A percentile compares a stretch with the other conserved stretches of the same genome.
phyloP scores from a whole-genome alignment of 2,797 vertebrate genomes.

The Smutsia gigantea region DNA sequence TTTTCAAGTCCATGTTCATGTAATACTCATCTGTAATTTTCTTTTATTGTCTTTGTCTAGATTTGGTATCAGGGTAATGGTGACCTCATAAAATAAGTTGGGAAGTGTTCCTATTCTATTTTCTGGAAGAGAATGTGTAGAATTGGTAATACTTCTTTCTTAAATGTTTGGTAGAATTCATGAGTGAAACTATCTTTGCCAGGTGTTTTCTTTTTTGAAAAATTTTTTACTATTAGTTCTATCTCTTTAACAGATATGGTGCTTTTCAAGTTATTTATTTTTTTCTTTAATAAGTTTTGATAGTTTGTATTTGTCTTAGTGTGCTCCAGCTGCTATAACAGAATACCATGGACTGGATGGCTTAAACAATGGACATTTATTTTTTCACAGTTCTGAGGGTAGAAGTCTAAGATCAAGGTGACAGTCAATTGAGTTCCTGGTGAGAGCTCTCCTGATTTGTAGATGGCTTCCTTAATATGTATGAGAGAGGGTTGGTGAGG shows the following conservation, averaged over 20 bases:
- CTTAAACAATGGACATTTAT: neutral
- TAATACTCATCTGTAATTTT: neutral
- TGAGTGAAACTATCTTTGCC: neutral
- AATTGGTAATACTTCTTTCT: neutral
- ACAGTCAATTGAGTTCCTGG: neutral
- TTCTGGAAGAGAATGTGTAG: neutral
- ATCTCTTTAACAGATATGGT: neutral
- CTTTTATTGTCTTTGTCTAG: neutral
- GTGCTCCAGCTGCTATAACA: neutral
- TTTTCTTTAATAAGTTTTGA: neutral
- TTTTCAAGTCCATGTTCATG: neutral
- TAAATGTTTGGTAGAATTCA: neutral
- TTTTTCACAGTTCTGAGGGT: neutral
- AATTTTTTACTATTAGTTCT: neutral
- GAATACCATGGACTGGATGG: neutral
- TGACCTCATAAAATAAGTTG: neutral
- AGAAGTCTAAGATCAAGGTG: neutral
- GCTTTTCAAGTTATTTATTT: neutral
- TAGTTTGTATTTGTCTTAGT: neutral
- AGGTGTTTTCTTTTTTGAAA: too few species aligned
- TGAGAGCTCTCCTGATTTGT: neutral
- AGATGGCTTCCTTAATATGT: neutral
- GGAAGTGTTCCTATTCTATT: neutral
- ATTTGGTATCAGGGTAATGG: neutral
- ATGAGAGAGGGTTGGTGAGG: neutral